Evolutionary conservation across 2,797 vertebrate species (phyloP).

Genomic region (Eupleurogrammus muticus): DNA sequence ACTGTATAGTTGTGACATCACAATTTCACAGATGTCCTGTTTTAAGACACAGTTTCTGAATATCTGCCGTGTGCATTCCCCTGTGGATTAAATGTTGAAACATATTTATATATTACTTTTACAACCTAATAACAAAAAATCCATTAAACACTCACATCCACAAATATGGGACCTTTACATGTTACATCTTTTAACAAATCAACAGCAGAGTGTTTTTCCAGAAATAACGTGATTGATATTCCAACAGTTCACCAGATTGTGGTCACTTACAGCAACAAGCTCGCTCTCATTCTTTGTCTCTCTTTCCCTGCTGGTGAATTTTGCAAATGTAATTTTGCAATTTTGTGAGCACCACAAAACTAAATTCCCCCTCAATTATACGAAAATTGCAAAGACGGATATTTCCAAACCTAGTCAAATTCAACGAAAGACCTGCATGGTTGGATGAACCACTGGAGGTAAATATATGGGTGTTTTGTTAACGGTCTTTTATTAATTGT

Average conservation of each 20-base stretch:
- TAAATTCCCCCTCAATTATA: neutral
- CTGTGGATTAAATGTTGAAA: no score
- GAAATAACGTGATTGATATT: neutral
- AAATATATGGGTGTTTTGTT: neutral
- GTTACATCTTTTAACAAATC: neutral
- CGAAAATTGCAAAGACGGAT: no score
- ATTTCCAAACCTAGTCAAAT: neutral
- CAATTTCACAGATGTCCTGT: no score
- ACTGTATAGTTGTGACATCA: no score
- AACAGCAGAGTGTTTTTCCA: neutral
- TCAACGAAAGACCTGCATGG: neutral
- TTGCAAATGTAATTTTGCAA: no score
- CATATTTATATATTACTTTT: no score
- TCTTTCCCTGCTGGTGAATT: neutral
- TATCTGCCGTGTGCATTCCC: no score
- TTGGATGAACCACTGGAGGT: neutral
- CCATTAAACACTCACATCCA: no score
- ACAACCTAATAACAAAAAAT: no score
- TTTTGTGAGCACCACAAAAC: neutral
- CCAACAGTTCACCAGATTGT: neutral
- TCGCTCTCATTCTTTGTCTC: no score
- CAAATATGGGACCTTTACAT: neutral
- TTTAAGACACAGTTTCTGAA: no score
- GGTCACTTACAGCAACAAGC: neutral
- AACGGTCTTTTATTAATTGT: no score